These are phyloP conservation scores for Chamaetylas fuelleborni DNA, from an alignment of 2,113 vertebrate genomes.

Conservation along the genomic window DNA sequence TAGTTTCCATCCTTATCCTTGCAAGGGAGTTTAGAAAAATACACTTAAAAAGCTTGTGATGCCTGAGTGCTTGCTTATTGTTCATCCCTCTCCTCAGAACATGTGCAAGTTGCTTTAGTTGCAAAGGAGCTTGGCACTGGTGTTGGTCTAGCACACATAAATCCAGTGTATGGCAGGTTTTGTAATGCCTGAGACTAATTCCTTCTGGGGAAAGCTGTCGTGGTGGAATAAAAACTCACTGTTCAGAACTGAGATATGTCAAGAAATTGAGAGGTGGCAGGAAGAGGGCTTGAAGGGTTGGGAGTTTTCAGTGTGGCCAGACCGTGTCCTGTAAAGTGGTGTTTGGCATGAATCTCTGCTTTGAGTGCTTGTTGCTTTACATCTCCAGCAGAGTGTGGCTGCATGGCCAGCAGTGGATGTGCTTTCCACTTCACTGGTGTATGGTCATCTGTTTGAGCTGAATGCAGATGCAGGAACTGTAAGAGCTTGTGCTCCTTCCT, in stretches of 20 bases:
- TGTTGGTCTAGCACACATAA: not conserved
- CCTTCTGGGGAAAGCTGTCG: not conserved
- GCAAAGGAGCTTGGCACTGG: not conserved
- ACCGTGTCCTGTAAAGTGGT: not conserved
- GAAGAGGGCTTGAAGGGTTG: not conserved
- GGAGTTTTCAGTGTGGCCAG: not conserved
- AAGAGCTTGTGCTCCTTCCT: not conserved
- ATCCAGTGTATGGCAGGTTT: not conserved
- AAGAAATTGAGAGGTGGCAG: not conserved
- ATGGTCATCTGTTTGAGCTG: rapidly evolving
- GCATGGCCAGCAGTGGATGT: not conserved
- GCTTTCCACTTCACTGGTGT: not conserved
- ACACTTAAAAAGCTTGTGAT: not conserved
- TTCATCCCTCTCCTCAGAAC: not conserved
- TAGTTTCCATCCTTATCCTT: not conserved
- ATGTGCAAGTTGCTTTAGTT: rapidly evolving
- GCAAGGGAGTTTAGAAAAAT: not conserved
- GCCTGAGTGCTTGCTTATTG: not conserved
- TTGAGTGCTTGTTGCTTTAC: not conserved
- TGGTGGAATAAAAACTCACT: not conserved
- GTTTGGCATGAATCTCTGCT: not conserved
- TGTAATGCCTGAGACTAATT: not conserved
- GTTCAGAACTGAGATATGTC: not conserved
- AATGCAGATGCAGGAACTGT: not conserved
- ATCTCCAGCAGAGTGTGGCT: not conserved